phyloP scores from a whole-genome alignment of 2,888 invertebrate genomes.

The Nudaria mundana region DNA sequence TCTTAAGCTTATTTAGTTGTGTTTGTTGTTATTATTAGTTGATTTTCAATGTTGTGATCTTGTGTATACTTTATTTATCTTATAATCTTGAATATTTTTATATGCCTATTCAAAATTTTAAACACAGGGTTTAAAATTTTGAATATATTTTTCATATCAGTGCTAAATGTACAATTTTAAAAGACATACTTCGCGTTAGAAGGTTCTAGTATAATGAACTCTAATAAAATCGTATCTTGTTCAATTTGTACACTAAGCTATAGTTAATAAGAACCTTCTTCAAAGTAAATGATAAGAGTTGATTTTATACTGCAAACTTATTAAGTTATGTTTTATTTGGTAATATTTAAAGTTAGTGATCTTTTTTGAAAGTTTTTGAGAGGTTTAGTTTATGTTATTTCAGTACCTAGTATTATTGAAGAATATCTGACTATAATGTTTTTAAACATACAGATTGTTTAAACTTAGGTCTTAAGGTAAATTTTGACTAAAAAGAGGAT shows the following conservation, averaged over 20 bases:
- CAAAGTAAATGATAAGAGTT: too few species aligned
- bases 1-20: slow-evolving; percentile 12
- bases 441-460: background rate
- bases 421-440: background rate
- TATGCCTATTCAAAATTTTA: slow-evolving; percentile 1
- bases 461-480: background rate
- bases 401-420: background rate
- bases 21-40: background rate
- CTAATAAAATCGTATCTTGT: too few species aligned
- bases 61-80: slow-evolving; percentile 7
- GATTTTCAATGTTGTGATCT: background rate
- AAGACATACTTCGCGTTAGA: background rate
- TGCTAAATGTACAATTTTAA: slow-evolving; percentile 30
- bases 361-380: slow-evolving; percentile 27
- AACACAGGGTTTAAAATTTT: background rate
- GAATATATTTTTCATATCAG: background rate
- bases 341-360: slow-evolving; percentile 31
- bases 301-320: slow-evolving; percentile 30
- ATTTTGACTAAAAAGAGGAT: background rate
- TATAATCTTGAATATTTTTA: slow-evolving; percentile 10
- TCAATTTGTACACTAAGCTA: slow-evolving; percentile 30
- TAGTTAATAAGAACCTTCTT: too few species aligned
- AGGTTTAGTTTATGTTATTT: slow-evolving; percentile 19
- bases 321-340: slow-evolving; percentile 28
- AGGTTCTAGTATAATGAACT: background rate